Percentiles rank a stretch among this genome's conserved stretches.
These are phyloP conservation scores for Girardinus metallicus DNA, from an alignment of 2,797 vertebrate genomes.

Conservation along the genomic window DNA sequence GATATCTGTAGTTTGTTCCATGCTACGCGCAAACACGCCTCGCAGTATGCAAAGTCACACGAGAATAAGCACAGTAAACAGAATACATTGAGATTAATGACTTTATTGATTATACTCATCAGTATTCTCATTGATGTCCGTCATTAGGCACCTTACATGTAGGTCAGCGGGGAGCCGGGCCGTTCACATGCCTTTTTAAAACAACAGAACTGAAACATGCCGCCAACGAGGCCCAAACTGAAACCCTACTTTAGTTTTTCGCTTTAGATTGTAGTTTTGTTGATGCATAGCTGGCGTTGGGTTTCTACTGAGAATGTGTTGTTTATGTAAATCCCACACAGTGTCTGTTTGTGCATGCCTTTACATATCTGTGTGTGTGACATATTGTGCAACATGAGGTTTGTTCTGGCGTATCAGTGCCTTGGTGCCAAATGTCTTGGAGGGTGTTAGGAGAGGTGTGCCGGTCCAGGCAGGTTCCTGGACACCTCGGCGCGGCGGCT, in stretches of 20 bases:
- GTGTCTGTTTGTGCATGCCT: constrained; percentile 15
- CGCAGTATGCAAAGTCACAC: neutral
- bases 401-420: constrained; percentile 24
- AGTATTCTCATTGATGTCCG: constrained; percentile 61
- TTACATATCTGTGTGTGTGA: constrained; percentile 18
- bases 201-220: constrained; percentile 61
- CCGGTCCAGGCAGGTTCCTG: constrained; percentile 69
- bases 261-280: constrained; percentile 26
- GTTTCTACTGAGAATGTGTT: constrained; percentile 14
- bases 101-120: constrained; percentile 73
- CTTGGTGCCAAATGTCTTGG: constrained; percentile 47
- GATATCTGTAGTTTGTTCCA: neutral
- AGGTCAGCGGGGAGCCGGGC: constrained; percentile 52
- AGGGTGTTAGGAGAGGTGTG: constrained; percentile 27
- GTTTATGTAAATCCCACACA: constrained; percentile 16
- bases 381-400: constrained; percentile 63
- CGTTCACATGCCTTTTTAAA: constrained; percentile 63
- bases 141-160: constrained; percentile 73
- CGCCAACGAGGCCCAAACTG: constrained; percentile 42
- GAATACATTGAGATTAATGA: constrained; percentile 46
- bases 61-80: constrained; percentile 35
- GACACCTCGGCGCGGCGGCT: constrained; percentile 53
- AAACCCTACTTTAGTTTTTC: neutral
- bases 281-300: constrained; percentile 27
- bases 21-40: neutral